Base-by-base conservation (phyloP, 1,140 invertebrate genomes). In the Drosophila simulans region DNA sequence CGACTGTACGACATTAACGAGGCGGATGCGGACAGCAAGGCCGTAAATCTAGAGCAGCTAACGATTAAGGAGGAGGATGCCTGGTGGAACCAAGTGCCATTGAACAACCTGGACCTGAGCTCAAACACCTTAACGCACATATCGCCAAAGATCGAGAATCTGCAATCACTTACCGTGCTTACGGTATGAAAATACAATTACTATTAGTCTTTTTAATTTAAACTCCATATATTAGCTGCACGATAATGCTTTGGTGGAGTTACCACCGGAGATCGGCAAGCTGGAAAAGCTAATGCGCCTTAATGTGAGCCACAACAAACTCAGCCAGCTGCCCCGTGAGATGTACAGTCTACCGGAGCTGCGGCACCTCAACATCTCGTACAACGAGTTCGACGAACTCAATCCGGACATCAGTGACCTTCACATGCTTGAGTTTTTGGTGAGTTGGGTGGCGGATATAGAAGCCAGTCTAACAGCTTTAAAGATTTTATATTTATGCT, bases 41-140 rank as follows among this genome's bases (percentile, higher is more conserved):
- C 80, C 93, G 93, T 96, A 8, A 95, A 97, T 83, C 95, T 96
- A 73, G 93, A 95, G 68, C 91, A 92, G 43, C 81, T 91, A n/a
- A 83, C 84, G 1, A 76, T 92, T 22, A 94, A 95, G 42, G 94
- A 94, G 37, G 93, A 94, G 43, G 94, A 94, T 60, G 94, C 94
- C 48, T 98, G 97, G 97, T 98, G 97, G 97, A 96, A 97, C 91
- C 94, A 96, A 80, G 95, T 96, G 71, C 94, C 96, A 2, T 92
- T 98, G 4, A 96, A 94, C 51, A 95, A 95, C 81, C 93, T 98
- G 56, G 96, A 98, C 89, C 93, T 98, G 35, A 97, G 97, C 70
- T 97, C 95, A 4, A 98, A 98, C 89, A 93, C 93, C 39, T 92
- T 98, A 49, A 94, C 93, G 48, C 88, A 86, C 43, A 92, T 98